Percentiles rank a stretch among this genome's conserved stretches.
Evolutionary conservation across 2,888 invertebrate genomes (phyloP).

Genomic region (Perizoma flavofasciatum): DNA sequence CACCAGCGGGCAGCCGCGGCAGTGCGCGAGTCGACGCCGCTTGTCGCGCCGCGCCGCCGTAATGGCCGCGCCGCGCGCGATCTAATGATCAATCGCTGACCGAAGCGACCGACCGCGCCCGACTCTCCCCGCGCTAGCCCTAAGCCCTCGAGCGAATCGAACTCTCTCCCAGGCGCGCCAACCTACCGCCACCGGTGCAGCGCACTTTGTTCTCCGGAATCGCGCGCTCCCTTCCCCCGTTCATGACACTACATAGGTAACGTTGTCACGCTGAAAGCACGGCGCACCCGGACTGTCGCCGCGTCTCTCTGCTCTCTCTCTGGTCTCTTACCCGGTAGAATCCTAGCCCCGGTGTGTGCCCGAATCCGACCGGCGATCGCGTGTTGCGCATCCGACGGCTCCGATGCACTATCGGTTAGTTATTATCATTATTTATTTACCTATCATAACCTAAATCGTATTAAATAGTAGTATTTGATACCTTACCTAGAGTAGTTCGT

Average conservation of each 20-base stretch:
- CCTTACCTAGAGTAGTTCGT: slow-evolving; percentile 9
- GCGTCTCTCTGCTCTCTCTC: slow-evolving; percentile 47
- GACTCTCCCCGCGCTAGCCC: slow-evolving; percentile 67
- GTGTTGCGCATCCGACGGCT: slow-evolving; percentile 79
- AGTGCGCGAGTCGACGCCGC: slow-evolving; percentile 73
- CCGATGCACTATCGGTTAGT: slow-evolving; percentile 81
- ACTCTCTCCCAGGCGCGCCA: slow-evolving; percentile 54
- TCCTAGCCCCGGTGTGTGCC: slow-evolving; percentile 53
- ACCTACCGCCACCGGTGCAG: slow-evolving; percentile 42
- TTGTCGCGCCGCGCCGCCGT: slow-evolving; percentile 73
- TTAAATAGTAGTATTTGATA: slow-evolving; percentile 14
- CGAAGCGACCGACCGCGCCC: slow-evolving; percentile 58
- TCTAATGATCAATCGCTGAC: slow-evolving; percentile 54
- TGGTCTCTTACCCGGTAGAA: slow-evolving; percentile 50
- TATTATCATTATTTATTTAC: slow-evolving; percentile 41
- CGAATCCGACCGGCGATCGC: slow-evolving; percentile 62
- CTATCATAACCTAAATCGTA: slow-evolving; percentile 18
- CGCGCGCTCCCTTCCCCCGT: slow-evolving; percentile 52
- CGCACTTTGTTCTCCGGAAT: slow-evolving; percentile 56
- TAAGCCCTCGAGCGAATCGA: slow-evolving; percentile 48
- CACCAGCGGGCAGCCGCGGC: slow-evolving; percentile 56
- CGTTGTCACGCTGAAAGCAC: slow-evolving; percentile 59
- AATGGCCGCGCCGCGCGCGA: slow-evolving; percentile 73
- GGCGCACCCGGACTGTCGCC: slow-evolving; percentile 52
- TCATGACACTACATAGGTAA: slow-evolving; percentile 69